Evolutionary conservation across 2,888 invertebrate species (phyloP).

Genomic region (Luperina testacea): DNA sequence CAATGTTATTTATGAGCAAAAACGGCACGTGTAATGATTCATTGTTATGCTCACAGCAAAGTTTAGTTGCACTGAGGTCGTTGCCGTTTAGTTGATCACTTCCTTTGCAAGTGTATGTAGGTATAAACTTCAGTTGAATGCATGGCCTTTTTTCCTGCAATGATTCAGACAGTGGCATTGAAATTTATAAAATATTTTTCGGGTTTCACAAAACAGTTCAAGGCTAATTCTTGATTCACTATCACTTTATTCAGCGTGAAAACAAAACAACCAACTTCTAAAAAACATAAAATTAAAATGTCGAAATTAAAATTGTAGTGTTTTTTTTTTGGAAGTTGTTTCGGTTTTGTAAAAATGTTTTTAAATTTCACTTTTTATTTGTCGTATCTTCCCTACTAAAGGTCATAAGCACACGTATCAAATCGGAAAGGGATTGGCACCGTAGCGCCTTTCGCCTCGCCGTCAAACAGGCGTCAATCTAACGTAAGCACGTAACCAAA

Average conservation of each 20-base stretch:
- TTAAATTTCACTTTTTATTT: neutral
- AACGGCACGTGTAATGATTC: constrained; percentile 66
- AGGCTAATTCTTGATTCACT: neutral
- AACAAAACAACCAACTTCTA: neutral
- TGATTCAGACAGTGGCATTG: neutral
- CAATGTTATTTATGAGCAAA: constrained; percentile 58
- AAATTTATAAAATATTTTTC: neutral
- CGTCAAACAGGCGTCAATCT: no score
- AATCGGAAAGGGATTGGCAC: no score
- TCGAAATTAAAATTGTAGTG: neutral
- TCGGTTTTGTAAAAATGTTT: neutral
- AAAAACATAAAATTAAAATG: neutral
- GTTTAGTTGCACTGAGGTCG: constrained; percentile 49
- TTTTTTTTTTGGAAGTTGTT: neutral
- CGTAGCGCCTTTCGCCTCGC: no score
- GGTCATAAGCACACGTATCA: no score
- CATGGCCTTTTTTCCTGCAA: constrained; percentile 9
- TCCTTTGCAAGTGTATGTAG: constrained; percentile 24
- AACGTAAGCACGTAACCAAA: no score
- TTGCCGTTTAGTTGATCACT: constrained; percentile 15
- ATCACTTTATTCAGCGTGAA: neutral
- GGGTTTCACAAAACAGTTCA: neutral
- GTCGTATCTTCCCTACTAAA: neutral
- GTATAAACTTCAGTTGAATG: constrained; percentile 4
- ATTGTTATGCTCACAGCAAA: constrained; percentile 39